Evolutionary conservation across 2,888 invertebrate genomes (phyloP).

Genomic region (Stomorhina lunata): DNA sequence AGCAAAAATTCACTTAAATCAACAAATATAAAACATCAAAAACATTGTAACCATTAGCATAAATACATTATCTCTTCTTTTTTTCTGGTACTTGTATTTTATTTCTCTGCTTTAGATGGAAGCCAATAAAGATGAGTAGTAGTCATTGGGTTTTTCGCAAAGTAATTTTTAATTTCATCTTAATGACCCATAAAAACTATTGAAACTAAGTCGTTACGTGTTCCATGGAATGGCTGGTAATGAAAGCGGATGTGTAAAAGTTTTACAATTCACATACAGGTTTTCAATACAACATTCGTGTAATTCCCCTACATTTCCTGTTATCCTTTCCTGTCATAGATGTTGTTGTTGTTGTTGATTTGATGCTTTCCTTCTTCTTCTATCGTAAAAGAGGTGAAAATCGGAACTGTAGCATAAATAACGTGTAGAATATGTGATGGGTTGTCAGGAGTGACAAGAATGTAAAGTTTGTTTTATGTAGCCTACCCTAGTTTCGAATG

Average conservation of each 20-base stretch:
- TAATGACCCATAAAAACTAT: constrained; percentile 40
- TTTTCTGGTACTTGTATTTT: neutral
- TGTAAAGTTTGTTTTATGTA: neutral
- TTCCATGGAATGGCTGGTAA: neutral
- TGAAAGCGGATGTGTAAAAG: neutral
- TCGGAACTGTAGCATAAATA: neutral
- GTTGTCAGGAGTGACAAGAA: constrained; percentile 22
- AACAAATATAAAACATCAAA: neutral
- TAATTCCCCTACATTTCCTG: neutral
- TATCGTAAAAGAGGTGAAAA: neutral
- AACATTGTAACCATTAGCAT: constrained; percentile 4
- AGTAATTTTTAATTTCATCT: constrained; percentile 49
- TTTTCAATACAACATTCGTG: neutral
- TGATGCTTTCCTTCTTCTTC: neutral
- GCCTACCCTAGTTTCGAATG: neutral
- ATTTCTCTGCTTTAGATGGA: neutral
- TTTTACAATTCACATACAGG: neutral
- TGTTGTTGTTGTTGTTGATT: neutral
- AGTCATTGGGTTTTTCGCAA: neutral
- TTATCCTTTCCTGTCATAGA: constrained; percentile 8
- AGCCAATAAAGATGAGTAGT: neutral
- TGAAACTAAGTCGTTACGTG: neutral
- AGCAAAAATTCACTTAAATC: too few relatives aligned
- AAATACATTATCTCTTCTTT: neutral
- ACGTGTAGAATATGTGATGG: constrained; percentile 5